Evolutionary conservation across 2,113 vertebrate genomes (phyloP), one percentile per base, ranked within the genome.

Genomic region (Takifugu bimaculatus): DNA sequence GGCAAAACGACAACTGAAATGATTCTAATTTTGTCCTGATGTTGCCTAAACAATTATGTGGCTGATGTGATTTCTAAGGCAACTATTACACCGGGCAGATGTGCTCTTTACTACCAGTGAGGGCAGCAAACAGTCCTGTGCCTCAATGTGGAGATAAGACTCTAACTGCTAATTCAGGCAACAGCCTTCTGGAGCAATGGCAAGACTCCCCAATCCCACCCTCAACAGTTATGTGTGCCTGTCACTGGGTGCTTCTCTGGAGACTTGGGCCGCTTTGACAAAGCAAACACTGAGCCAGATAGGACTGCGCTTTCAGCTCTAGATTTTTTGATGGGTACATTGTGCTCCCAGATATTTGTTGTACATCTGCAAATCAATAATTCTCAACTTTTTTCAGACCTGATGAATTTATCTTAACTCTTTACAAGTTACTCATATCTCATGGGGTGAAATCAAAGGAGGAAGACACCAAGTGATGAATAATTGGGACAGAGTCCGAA

Each of bases 11-110:
- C 20, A 20, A 20, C 20, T 20, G 50, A 67, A 72, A 50, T 79
- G 75, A 71, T 88, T 84, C 80, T 68, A 84, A 82, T 78, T 75
- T 60, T 71, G 81, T 83, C 76, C 79, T 72, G 54, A 80, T 84
- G 83, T 79, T 88, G 73, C 83, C 83, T 85, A 82, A 88, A 87
- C 88, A 88, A 88, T 90, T 89, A 87, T 78, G 76, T 67, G 69
- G 79, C 75, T 82, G 84, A 87, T 83, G 80, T 77, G 73, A 83
- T 87, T 88, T 83, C 87, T 84, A 85, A 86, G 81, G 82, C 72
- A 79, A 82, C 83, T 84, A 87, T 87, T 88, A 89, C 83, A 83
- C 80, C 72, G 63, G 29, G 76, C 65, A 82, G 69, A 88, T 84
- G 77, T 88, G 89, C 82, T 78, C 74, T 49, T 65, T 67, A 72